Percentiles rank a stretch among this genome's conserved stretches.
Conservation (phyloP, 2,113 vertebrate genomes). For the Cygnus buccinator region DNA sequence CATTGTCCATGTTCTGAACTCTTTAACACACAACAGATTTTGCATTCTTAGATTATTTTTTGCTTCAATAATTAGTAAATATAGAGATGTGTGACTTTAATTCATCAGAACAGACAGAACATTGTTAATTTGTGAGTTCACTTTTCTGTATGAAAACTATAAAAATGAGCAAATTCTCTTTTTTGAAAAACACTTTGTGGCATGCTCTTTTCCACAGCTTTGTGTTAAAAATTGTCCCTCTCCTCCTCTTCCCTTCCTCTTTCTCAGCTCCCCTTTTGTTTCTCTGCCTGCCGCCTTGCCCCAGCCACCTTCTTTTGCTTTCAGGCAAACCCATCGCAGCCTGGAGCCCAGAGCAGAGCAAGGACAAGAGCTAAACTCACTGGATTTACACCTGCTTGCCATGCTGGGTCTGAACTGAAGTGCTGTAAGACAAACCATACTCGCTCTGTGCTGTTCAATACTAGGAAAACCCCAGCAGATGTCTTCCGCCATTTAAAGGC, state of each 20-base stretch:
- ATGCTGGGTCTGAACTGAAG: background rate
- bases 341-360: background rate
- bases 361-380: background rate
- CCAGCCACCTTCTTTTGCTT: background rate
- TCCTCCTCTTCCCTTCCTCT: background rate
- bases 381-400: slow-evolving; percentile 4
- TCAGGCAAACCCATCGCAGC: background rate
- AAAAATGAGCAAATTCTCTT: background rate
- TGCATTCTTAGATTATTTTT: background rate
- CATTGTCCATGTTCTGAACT: background rate
- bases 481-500: background rate
- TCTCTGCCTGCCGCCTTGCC: background rate
- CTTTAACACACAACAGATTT: background rate
- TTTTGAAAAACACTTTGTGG: background rate
- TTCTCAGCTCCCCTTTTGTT: background rate
- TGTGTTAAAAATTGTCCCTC: background rate
- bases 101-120: background rate
- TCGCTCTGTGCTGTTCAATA: background rate
- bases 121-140: background rate
- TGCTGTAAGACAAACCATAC: background rate
- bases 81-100: background rate
- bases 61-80: background rate
- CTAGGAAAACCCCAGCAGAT: background rate
- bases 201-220: background rate
- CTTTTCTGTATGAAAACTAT: background rate